Percentiles rank a stretch among this genome's conserved stretches.
Conservation (phyloP, 2,113 vertebrate species). For the Nothocercus julius region DNA sequence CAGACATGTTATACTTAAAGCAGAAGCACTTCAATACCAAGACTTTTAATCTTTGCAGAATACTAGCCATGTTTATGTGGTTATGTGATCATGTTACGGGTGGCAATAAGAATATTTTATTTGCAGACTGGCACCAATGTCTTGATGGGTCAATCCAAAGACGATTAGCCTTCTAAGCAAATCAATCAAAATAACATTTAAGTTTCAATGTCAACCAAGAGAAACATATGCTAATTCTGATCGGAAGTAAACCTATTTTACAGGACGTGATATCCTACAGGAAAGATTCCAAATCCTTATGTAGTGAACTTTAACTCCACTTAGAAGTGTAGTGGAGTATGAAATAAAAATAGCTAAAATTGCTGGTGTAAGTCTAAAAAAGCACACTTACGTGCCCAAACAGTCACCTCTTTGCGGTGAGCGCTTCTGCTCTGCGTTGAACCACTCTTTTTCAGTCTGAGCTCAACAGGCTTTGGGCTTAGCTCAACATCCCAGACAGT, state of each 20-base stretch:
- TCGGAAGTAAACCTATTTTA: not conserved
- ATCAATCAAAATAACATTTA: not conserved
- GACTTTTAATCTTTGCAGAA: not conserved
- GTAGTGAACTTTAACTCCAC: not conserved
- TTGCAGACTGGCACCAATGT: not conserved
- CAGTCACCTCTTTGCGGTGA: not conserved
- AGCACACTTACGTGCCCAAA: not conserved
- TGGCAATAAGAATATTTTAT: not conserved
- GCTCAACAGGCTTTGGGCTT: not conserved
- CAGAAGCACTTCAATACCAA: not conserved
- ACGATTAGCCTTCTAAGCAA: not conserved
- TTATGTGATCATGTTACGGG: not conserved
- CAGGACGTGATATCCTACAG: not conserved
- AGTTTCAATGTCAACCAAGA: not conserved
- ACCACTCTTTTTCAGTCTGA: not conserved
- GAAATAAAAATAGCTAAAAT: not conserved
- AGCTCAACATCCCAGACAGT: not conserved
- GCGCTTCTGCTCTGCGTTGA: not conserved
- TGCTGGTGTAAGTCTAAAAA: not conserved
- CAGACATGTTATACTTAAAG: not conserved
- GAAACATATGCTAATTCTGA: not conserved
- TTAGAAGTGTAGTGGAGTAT: not conserved
- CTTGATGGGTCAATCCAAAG: not conserved
- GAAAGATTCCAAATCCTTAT: not conserved
- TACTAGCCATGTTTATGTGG: not conserved